phyloP scores from a whole-genome alignment of 2,888 invertebrate genomes.

The Tiliacea aurago region DNA sequence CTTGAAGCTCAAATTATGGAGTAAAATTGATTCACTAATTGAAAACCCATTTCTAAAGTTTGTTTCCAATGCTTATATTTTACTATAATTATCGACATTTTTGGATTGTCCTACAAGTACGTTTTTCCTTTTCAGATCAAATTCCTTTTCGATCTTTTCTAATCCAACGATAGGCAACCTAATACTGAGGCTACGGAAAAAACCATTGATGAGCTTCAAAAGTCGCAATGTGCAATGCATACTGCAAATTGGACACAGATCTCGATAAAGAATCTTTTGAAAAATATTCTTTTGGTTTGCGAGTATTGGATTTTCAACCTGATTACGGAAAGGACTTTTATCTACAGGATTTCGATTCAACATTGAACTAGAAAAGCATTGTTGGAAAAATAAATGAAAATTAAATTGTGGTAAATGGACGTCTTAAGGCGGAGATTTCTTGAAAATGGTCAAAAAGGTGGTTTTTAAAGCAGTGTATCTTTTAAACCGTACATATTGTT shows the following conservation, averaged over 20 bases:
- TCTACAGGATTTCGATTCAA: slow-evolving; percentile 1
- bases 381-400: not conserved
- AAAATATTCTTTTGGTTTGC: slow-evolving; percentile 40
- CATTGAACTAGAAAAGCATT: not conserved
- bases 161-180: slow-evolving; percentile 17
- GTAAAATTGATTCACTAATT: not conserved
- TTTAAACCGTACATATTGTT: too few relatives aligned
- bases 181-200: slow-evolving; percentile 27
- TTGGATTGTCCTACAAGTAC: not conserved
- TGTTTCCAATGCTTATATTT: too few relatives aligned
- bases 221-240: slow-evolving; percentile 27
- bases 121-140: slow-evolving; percentile 20
- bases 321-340: slow-evolving; percentile 24
- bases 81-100: too few relatives aligned
- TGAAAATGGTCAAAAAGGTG: too few relatives aligned
- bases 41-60: not conserved
- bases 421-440: too few relatives aligned
- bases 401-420: not conserved
- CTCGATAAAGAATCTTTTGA: slow-evolving; percentile 43
- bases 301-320: slow-evolving; percentile 37
- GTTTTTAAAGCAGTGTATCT: too few relatives aligned
- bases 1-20: not conserved
- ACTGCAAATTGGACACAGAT: slow-evolving; percentile 51
- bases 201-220: slow-evolving; percentile 41
- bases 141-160: slow-evolving; percentile 13